Percentiles rank a stretch among this genome's conserved stretches.
These are phyloP conservation scores for Megaceryle maxima DNA, from an alignment of 2,113 vertebrate species.

Conservation along the genomic window DNA sequence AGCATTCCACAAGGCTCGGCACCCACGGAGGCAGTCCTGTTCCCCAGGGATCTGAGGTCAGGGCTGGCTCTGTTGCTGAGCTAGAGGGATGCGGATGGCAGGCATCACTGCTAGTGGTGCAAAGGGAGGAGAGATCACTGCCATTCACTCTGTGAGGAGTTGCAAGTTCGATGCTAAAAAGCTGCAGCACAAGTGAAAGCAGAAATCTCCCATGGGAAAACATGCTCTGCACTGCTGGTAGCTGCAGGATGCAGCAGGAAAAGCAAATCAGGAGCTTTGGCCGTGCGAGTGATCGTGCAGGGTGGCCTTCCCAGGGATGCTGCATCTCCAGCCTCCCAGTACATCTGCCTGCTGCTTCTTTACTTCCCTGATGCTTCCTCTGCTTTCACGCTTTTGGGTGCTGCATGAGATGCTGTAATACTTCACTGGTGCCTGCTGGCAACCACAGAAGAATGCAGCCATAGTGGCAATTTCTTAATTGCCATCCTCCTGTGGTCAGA, in stretches of 20 bases:
- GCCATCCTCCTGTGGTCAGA: background rate
- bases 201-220: background rate
- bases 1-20: accelerated
- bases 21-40: accelerated
- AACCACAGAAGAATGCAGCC: background rate
- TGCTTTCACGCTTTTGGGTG: background rate
- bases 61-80: background rate
- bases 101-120: accelerated
- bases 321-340: background rate
- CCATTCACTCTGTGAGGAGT: accelerated
- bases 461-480: background rate
- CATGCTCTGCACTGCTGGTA: accelerated
- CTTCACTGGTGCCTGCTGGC: background rate
- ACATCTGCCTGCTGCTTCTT: background rate
- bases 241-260: background rate
- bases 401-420: background rate
- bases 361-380: background rate
- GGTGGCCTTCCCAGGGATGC: background rate
- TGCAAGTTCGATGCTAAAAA: background rate
- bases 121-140: background rate
- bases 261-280: background rate
- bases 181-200: background rate
- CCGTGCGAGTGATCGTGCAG: accelerated
- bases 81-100: accelerated
- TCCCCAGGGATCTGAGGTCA: background rate